Percentiles rank a stretch among this genome's conserved stretches.
Evolutionary conservation across 2,888 invertebrate species (phyloP).

Genomic region (Cartodere bifasciata): DNA sequence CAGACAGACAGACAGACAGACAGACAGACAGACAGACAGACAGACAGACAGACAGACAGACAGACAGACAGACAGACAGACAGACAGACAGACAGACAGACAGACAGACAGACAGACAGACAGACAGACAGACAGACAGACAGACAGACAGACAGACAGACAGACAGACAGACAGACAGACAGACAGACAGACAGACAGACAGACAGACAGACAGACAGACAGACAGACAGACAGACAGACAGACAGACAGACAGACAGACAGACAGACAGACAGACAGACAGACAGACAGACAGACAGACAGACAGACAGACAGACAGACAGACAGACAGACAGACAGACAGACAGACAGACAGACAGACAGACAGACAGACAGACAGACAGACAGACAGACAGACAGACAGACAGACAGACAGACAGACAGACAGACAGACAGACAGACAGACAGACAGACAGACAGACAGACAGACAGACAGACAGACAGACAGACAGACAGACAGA

Average conservation of each 20-base stretch:
- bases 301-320: slow-evolving; percentile 2
- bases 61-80: slow-evolving; percentile 11
- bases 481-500: slow-evolving; percentile 6
- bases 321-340: slow-evolving; percentile 5
- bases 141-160: slow-evolving; percentile 2
- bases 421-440: slow-evolving; percentile 6
- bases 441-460: slow-evolving; percentile 6
- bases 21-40: slow-evolving; percentile 10
- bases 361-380: slow-evolving; percentile 6
- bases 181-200: slow-evolving; percentile 2
- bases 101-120: slow-evolving; percentile 9
- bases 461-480: slow-evolving; percentile 6
- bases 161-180: slow-evolving; percentile 2
- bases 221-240: slow-evolving; percentile 2
- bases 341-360: slow-evolving; percentile 6
- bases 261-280: slow-evolving; percentile 2
- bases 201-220: slow-evolving; percentile 2
- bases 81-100: slow-evolving; percentile 11
- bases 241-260: slow-evolving; percentile 2
- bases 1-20: slow-evolving; percentile 10
- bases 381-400: slow-evolving; percentile 6
- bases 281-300: slow-evolving; percentile 2
- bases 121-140: slow-evolving; percentile 2
- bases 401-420: slow-evolving; percentile 6
- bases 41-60: slow-evolving; percentile 11